Evolutionary conservation across 2,888 invertebrate species (phyloP).

Genomic region (Drosophila antonietae): DNA sequence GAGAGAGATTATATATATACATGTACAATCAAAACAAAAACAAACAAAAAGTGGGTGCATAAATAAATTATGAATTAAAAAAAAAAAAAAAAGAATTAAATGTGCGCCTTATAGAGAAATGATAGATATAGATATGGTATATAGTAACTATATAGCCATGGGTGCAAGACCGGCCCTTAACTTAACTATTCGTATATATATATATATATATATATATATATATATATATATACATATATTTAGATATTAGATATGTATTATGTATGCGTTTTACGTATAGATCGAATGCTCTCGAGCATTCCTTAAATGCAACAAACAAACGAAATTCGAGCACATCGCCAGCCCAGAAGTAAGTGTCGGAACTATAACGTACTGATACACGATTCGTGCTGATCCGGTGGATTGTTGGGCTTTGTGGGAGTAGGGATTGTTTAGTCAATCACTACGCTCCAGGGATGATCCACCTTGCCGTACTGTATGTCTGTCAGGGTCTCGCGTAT

Average conservation of each 20-base stretch:
- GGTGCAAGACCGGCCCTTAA: conserved; percentile 47
- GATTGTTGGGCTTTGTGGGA: conserved; percentile 3
- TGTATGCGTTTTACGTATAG: conserved; percentile 42
- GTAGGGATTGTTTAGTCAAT: conserved; percentile 85
- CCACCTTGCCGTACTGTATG: conserved; percentile 95
- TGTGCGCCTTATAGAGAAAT: conserved; percentile 42
- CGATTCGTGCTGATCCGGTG: conserved; percentile 39
- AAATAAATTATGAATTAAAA: conserved; percentile 57
- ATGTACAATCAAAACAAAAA: conserved; percentile 28
- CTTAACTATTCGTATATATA: conserved; percentile 12
- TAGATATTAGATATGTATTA: conserved; percentile 7
- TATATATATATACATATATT: conserved; percentile 9
- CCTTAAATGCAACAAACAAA: conserved; percentile 58
- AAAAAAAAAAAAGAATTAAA: conserved; percentile 36
- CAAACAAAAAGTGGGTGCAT: conserved; percentile 27
- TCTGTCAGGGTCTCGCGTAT: conserved; percentile 91
- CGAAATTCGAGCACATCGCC: conserved; percentile 74
- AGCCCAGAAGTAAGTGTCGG: conserved; percentile 46
- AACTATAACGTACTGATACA: conserved; percentile 80
- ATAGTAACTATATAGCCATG: conserved; percentile 54
- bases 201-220: conserved; percentile 2
- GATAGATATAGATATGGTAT: conserved; percentile 21
- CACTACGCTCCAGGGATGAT: conserved; percentile 91
- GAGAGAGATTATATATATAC: background rate
- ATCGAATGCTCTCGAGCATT: conserved; percentile 25